Conservation (phyloP, 2,888 invertebrate species). For the Thymelicus sylvestris region DNA sequence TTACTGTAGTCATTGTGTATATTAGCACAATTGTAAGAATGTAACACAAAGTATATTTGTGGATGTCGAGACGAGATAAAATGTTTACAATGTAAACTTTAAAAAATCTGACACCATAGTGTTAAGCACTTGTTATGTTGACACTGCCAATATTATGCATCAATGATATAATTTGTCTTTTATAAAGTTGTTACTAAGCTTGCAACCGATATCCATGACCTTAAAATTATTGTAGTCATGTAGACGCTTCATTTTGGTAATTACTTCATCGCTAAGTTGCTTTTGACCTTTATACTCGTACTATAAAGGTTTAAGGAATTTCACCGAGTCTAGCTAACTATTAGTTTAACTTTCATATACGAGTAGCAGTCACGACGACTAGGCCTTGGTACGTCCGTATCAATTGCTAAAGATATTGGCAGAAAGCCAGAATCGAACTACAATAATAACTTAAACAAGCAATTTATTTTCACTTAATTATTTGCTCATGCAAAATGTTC, state of each 20-base stretch:
- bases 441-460: neutral
- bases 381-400: slow-evolving; percentile 6
- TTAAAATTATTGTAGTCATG: neutral
- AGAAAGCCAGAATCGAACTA: neutral
- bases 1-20: neutral
- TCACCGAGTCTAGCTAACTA: neutral
- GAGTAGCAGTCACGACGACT: neutral
- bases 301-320: neutral
- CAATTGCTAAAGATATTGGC: slow-evolving; percentile 1
- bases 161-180: slow-evolving; percentile 3
- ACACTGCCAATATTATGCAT: slow-evolving; percentile 8
- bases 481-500: neutral
- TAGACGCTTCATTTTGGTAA: neutral
- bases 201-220: neutral
- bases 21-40: neutral
- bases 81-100: slow-evolving; percentile 12
- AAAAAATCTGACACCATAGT: neutral
- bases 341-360: slow-evolving; percentile 5
- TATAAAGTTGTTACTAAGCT: slow-evolving; percentile 2
- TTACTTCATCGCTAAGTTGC: neutral
- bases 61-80: slow-evolving; percentile 3
- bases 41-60: slow-evolving; percentile 7
- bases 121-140: slow-evolving; percentile 6
- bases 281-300: neutral
- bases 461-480: neutral